Base-by-base conservation (phyloP, 2,888 invertebrate genomes). In the Priapulus caudatus region DNA sequence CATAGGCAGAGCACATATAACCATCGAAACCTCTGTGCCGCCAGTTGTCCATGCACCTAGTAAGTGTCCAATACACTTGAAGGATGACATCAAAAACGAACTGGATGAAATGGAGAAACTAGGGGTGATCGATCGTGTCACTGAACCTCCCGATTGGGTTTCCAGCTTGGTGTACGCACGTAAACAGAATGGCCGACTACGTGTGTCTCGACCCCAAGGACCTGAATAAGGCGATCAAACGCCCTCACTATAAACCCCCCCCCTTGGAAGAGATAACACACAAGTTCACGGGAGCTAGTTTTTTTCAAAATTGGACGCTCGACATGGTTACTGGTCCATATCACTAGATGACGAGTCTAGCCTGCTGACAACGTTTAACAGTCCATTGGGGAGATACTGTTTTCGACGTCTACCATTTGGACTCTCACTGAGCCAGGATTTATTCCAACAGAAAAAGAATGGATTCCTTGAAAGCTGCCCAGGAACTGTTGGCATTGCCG, bases 81-180 rank as follows among this genome's bases (percentile, higher is more conserved):
- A 64, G 48, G 47, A 58, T n/a, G 59, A 62, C 52, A 56, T 70
- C 5, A 64, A 64, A 56, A 19, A 48, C 10, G 64, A 69, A 57
- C 47, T 70, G 19, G 52, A 62, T 18, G 57, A 54, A 50, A 60
- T 68, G 60, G 52, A 57, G 46, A 49, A 53, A 10, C 20, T 58
- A 33, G 62, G 56, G 2, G 61, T 68, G 1, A 67, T 68, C 46
- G 57, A 57, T 24, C 50, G 57, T 3, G 63, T 68, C 1, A 57
- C 63, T 10, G 53, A 58, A 51, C 63, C 64, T 3, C 67, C 65
- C 2, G 63, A 61, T 1, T 70, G 67, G 67, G 67, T 65, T 52
- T 60, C 65, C 5, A 63, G 64, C 1, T 64, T 69, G 52, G 69
- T 70, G 1, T 60, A 64, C 2, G 66, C 63, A 0, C 59, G 57